Conservation (phyloP, 2,888 invertebrate genomes). For the Ormyrus thymus region DNA sequence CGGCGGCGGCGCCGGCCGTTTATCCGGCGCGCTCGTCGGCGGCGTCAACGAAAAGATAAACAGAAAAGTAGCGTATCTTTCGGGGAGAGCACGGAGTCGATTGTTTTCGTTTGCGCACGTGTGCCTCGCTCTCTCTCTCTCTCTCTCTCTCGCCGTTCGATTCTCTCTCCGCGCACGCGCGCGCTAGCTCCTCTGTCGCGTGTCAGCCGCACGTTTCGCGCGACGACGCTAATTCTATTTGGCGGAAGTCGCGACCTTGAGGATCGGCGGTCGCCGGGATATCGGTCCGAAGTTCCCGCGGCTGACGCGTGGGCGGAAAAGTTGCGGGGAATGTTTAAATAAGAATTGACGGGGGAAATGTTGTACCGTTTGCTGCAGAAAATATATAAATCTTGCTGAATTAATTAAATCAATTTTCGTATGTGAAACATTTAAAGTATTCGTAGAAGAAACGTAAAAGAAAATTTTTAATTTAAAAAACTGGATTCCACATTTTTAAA, state of each 20-base stretch:
- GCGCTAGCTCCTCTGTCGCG: conserved; percentile 33
- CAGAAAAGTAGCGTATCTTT: conserved; percentile 34
- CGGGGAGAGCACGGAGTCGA: conserved; percentile 10
- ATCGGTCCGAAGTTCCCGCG: conserved; percentile 5
- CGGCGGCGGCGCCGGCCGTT: too few species aligned
- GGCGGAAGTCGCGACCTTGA: conserved; percentile 17
- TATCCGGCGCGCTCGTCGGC: too few species aligned
- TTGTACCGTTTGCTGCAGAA: background rate
- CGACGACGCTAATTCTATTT: conserved; percentile 48
- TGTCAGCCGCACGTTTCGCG: conserved; percentile 46
- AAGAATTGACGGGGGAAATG: background rate
- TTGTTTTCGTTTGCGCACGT: conserved; percentile 46
- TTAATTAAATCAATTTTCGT: too few species aligned
- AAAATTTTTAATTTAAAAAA: too few species aligned
- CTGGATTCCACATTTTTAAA: too few species aligned
- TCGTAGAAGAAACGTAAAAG: too few species aligned
- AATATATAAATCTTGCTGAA: too few species aligned
- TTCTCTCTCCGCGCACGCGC: background rate
- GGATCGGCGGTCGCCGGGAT: background rate
- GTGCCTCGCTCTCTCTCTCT: conserved; percentile 10
- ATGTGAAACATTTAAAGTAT: too few species aligned
- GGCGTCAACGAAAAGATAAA: conserved; percentile 7
- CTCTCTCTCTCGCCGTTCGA: background rate
- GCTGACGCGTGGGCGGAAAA: background rate
- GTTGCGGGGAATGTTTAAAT: conserved; percentile 27